phyloP scores from a whole-genome alignment of 2,797 vertebrate species.

The Neosalanx taihuensis region DNA sequence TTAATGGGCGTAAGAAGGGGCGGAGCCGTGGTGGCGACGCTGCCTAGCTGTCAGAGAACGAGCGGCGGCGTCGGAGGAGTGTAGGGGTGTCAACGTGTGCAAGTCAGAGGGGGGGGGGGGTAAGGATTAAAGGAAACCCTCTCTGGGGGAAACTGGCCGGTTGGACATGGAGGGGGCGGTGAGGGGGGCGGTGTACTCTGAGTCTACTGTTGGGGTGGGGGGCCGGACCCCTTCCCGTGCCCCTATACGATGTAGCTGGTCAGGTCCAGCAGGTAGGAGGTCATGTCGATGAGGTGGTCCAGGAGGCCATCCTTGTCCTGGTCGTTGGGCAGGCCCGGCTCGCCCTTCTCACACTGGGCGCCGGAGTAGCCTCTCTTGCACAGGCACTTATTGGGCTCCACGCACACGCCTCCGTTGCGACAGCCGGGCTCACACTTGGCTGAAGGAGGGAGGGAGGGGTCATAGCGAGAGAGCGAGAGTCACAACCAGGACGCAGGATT shows the following conservation, averaged over 20 bases:
- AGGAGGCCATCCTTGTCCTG: conserved; percentile 91
- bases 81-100: conserved; percentile 27
- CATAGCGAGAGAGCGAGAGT: conserved; percentile 12
- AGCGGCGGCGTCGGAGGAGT: conserved; percentile 36
- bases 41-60: conserved; percentile 36
- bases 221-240: conserved; percentile 42
- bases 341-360: conserved; percentile 90
- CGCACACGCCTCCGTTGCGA: conserved; percentile 92
- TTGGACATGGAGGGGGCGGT: conserved; percentile 51
- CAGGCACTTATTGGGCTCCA: conserved; percentile 93
- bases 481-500: too few species aligned
- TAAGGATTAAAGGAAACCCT: conserved; percentile 12
- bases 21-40: conserved; percentile 40
- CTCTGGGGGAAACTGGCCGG: conserved; percentile 59
- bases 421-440: conserved; percentile 95
- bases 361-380: conserved; percentile 97
- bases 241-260: conserved; percentile 97
- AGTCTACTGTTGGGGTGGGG: conserved; percentile 27
- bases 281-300: conserved; percentile 98
- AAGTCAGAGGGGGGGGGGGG: conserved; percentile 35
- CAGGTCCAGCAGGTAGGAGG: conserved; percentile 95
- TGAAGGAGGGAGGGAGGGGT: conserved; percentile 52
- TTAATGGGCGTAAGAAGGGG: conserved; percentile 57
- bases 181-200: conserved; percentile 25
- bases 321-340: conserved; percentile 80